Conservation (phyloP, 2,113 vertebrate genomes). For the Chaetodon trifascialis region DNA sequence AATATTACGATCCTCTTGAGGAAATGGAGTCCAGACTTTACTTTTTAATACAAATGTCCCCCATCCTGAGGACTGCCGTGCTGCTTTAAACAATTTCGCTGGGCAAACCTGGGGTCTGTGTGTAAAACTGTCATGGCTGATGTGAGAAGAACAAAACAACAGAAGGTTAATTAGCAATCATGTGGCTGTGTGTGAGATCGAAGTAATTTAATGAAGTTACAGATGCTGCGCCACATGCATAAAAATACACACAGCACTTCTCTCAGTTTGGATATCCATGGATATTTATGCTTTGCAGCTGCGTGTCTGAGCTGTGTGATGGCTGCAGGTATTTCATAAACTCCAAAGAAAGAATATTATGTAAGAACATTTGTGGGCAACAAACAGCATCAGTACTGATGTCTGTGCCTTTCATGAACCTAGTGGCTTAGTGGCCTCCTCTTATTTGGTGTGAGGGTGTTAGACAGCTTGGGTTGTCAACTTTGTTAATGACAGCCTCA, state of each 20-base stretch:
- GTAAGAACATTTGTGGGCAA: background rate
- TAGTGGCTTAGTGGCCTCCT: background rate
- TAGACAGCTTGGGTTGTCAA: background rate
- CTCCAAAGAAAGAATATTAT: background rate
- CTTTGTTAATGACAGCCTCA: background rate
- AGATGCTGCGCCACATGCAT: background rate
- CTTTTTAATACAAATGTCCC: background rate
- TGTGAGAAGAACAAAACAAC: background rate
- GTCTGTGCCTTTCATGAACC: background rate
- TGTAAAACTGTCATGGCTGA: background rate
- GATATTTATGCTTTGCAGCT: background rate
- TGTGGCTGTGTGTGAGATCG: background rate
- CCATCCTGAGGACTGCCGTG: background rate
- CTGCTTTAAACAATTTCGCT: background rate
- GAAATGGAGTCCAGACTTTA: background rate
- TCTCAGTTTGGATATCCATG: background rate
- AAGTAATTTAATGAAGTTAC: background rate
- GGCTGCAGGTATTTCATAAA: background rate
- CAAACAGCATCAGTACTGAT: background rate
- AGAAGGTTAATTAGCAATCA: background rate
- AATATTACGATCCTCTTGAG: background rate
- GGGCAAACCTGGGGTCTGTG: background rate
- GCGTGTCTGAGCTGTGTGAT: background rate
- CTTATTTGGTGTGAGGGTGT: background rate
- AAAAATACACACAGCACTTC: background rate